Evolutionary conservation across 1,140 invertebrate species (phyloP), one percentile per base, ranked within the genome.

Genomic region (Samia ricini): DNA sequence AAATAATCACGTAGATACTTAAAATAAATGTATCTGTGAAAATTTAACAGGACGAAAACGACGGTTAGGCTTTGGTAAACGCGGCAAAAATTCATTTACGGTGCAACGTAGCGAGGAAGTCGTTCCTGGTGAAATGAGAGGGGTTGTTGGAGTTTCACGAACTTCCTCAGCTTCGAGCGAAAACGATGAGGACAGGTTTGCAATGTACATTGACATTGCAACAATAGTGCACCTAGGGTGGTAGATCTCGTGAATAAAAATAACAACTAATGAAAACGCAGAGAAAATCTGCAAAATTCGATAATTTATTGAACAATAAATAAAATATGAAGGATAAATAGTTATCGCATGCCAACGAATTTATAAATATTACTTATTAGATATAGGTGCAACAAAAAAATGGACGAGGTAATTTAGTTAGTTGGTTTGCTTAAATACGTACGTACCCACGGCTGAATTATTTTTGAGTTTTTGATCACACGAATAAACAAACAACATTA

Each of bases 31-130:
- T n/a, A 22, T 10, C 7, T 22, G 12, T 52, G 15, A 52, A 51
- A 52, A 52, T 23, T 23, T 52, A 74, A 75, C 85, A 97, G 97
- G 97, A 93, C 95, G 96, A 83, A 98, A 98, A 93, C 94, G 97
- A 93, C 94, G 97, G 91, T 95, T 98, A 94, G 97, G 97, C 91
- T 98, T 98, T 92, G 96, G 97, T 89, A 96, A 96, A 92, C 96
- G 96, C 92, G 96, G 96, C 81, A 97, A 97, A 93, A 96, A 95
- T 90, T 97, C 97, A 76, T 97, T 98, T 93, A 98, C 96, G 88
- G 96, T 98, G 81, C 97, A 98, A 92, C 95, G 97, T 90, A 98
- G 96, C 85, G 97, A 98, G 92, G 97, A 98, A 91, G 95, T 98
- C 77, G 93, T 97, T 76, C 97, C 97, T 67, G 95, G 94, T 63